Percentiles rank a stretch among this genome's conserved stretches.
Evolutionary conservation across 2,797 vertebrate genomes (phyloP).

Genomic region (Poecilia wingei): DNA sequence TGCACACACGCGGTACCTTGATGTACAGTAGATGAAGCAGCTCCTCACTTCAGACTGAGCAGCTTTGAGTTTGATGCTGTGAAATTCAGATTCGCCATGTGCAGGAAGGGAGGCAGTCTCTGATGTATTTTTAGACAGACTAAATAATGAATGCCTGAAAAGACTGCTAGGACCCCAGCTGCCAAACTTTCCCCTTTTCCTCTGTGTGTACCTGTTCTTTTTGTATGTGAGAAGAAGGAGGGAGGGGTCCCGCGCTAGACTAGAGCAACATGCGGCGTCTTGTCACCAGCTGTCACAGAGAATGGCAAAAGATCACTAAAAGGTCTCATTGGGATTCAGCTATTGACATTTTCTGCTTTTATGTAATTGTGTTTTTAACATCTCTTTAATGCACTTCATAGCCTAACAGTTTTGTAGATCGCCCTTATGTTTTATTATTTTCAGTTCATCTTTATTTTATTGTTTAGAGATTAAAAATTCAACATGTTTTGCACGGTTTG

Average conservation of each 20-base stretch:
- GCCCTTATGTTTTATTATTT: background rate
- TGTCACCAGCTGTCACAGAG: constrained; percentile 41
- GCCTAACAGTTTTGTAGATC: background rate
- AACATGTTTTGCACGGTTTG: background rate
- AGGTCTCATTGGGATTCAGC: constrained; percentile 43
- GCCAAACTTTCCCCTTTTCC: constrained; percentile 59
- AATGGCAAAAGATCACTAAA: constrained; percentile 43
- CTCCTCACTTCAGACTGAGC: constrained; percentile 62
- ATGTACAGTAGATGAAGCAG: constrained; percentile 74
- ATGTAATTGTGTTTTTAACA: background rate
- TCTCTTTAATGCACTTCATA: background rate
- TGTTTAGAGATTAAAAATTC: background rate
- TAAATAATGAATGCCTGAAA: constrained; percentile 84
- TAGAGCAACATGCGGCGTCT: constrained; percentile 44
- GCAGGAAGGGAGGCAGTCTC: constrained; percentile 70
- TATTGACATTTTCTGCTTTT: constrained; percentile 3
- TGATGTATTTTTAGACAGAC: constrained; percentile 83
- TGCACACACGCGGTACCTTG: constrained; percentile 49
- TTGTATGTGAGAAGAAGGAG: constrained; percentile 28
- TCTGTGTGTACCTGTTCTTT: constrained; percentile 60
- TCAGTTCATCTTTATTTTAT: background rate
- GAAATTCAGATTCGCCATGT: constrained; percentile 72
- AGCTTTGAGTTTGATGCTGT: constrained; percentile 63
- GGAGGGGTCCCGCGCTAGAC: constrained; percentile 39
- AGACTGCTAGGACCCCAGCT: constrained; percentile 74